Base-by-base conservation (phyloP, 2,797 vertebrate genomes). In the Oreortyx pictus region DNA sequence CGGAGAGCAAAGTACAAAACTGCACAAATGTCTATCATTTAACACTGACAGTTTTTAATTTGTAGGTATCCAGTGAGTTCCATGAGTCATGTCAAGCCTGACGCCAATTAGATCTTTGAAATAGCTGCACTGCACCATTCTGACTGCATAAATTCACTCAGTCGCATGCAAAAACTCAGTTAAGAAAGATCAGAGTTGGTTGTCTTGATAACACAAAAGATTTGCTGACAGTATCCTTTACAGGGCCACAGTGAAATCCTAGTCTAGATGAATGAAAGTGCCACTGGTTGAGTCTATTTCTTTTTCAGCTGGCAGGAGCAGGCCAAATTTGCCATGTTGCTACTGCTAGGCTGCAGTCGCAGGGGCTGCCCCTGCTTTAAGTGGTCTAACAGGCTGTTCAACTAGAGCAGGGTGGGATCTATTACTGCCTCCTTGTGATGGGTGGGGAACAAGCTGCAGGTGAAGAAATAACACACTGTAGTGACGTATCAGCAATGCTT, bases 101-200 rank as follows among this genome's bases (percentile, higher is more conserved):
- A 95, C 4, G 47, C 93, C 93, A 95, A 5, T 91, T 70, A 92
- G 84, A 25, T 91, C 74, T 95, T 88, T 85, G 94, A 95, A 95
- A 93, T 62, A 95, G 87, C 93, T 82, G 7, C n/a, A 50, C 72
- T 81, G 78, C 37, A 89, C 75, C 56, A 39, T 62, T 73, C 57
- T 1, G 0, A 62, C 73, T 61, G 65, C 50, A 72, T 52, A 92
- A 50, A 49, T 84, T 91, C 76, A 90, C 72, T 71, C 3, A 93
- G 64, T 72, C 71, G 73, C 49, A 24, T 31, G 44, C 10, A 57
- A 88, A 95, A 95, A 67, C 60, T 75, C 59, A 50, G 25, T 76
- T 72, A 68, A 85, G 52, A 95, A 65, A 52, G 76, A 86, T 59
- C 9, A 33, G 59, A 85, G 25, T 73, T 50, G 68, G 6, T 60